Evolutionary conservation across 2,113 vertebrate species (phyloP).

Genomic region (Anhinga anhinga): DNA sequence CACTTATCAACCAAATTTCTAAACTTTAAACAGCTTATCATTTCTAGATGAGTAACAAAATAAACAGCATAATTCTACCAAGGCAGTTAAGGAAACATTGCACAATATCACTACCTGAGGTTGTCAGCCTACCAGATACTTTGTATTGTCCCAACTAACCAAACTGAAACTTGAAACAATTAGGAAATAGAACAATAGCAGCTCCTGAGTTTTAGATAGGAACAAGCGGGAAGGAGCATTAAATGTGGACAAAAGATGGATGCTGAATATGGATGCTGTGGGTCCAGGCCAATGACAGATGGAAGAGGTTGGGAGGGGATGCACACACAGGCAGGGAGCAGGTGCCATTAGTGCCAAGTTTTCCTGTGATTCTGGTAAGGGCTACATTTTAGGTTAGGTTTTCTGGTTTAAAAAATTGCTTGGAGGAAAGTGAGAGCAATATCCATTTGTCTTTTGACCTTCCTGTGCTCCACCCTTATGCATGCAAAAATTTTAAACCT

Average conservation of each 20-base stretch:
- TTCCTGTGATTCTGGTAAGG: neutral
- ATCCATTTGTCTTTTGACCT: neutral
- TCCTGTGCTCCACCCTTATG: neutral
- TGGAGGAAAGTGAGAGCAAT: neutral
- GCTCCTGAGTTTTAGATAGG: neutral
- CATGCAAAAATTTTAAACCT: neutral
- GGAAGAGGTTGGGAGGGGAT: neutral
- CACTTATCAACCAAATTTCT: slow-evolving; percentile 12
- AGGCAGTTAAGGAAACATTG: slow-evolving; percentile 12
- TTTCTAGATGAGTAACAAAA: slow-evolving; percentile 32
- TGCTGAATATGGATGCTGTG: neutral
- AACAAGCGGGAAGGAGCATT: neutral
- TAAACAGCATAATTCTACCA: neutral
- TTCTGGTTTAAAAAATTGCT: neutral
- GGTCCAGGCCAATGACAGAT: neutral
- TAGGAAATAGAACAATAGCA: neutral
- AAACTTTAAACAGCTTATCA: neutral
- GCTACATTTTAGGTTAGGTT: neutral
- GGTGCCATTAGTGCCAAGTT: neutral
- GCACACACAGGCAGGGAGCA: neutral
- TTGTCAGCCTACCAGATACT: neutral
- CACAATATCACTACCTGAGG: neutral
- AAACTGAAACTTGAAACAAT: neutral
- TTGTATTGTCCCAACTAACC: neutral
- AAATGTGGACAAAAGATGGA: neutral